Percentiles rank a stretch among this genome's conserved stretches.
These are phyloP conservation scores for Anas flavirostris DNA, from an alignment of 2,797 vertebrate species.

Conservation along the genomic window DNA sequence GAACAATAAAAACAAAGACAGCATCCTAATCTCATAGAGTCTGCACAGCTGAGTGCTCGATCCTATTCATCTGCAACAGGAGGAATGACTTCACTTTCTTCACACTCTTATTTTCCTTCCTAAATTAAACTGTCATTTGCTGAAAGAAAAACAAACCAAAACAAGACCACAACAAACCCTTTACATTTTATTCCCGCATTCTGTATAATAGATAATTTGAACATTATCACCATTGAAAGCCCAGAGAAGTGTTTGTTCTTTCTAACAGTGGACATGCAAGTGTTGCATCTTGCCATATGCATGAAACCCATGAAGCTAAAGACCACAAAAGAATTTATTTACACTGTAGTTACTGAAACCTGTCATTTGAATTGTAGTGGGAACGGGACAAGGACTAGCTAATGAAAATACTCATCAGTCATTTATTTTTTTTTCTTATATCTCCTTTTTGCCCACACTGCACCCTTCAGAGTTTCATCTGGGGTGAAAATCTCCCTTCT, in stretches of 20 bases:
- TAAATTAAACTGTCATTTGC: background rate
- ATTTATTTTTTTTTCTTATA: background rate
- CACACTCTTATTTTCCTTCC: background rate
- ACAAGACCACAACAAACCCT: background rate
- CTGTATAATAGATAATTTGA: fast-evolving
- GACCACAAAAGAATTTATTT: background rate
- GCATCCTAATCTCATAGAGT: background rate
- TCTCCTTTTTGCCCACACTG: background rate
- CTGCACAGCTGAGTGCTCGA: background rate
- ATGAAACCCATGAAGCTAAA: background rate
- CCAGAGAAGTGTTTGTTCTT: background rate
- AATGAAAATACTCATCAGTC: background rate
- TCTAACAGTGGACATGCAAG: background rate
- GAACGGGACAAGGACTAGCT: fast-evolving
- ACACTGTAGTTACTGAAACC: background rate
- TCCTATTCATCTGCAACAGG: background rate
- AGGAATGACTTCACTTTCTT: background rate
- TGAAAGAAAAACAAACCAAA: background rate
- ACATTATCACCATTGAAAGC: background rate
- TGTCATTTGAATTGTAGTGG: background rate
- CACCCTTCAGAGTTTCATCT: background rate
- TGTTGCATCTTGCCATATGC: background rate
- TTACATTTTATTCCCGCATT: background rate
- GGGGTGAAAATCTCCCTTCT: background rate
- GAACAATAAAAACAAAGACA: background rate